These are phyloP conservation scores for Sebastes hubbsi DNA, from an alignment of 2,797 vertebrate genomes.

Conservation along the genomic window DNA sequence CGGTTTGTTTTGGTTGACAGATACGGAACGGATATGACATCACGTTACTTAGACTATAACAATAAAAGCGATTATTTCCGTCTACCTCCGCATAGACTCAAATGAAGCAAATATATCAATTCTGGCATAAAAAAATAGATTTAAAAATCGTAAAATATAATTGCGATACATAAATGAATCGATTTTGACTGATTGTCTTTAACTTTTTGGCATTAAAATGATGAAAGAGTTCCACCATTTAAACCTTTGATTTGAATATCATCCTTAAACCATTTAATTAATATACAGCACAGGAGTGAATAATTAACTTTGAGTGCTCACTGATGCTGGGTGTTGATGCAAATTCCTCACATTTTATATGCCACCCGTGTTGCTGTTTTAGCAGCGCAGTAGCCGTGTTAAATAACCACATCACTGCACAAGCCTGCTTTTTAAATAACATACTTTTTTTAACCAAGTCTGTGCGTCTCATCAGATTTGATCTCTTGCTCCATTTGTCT, in stretches of 20 bases:
- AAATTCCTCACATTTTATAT: slow-evolving; percentile 31
- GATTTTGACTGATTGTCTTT: background rate
- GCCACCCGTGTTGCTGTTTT: background rate
- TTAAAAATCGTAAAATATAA: too few relatives aligned
- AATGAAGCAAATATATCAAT: too few relatives aligned
- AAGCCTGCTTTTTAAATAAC: background rate
- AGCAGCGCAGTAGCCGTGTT: background rate
- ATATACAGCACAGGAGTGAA: slow-evolving; percentile 4
- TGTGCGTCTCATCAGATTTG: background rate
- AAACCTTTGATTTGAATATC: background rate
- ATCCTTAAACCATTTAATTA: slow-evolving; percentile 7
- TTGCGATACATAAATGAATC: too few relatives aligned
- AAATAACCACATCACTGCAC: background rate
- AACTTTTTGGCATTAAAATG: background rate
- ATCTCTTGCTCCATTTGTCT: background rate
- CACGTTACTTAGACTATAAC: too few relatives aligned
- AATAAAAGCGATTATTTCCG: fast-evolving
- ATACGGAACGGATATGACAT: too few relatives aligned
- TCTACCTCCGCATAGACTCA: too few relatives aligned
- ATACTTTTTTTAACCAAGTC: background rate
- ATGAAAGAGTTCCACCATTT: background rate
- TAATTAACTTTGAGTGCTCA: slow-evolving; percentile 34
- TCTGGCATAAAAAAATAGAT: too few relatives aligned
- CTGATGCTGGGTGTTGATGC: background rate
- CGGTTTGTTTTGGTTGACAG: too few relatives aligned